These are phyloP conservation scores for Hofmannophila pseudospretella DNA, from an alignment of 2,888 invertebrate genomes.

Conservation along the genomic window DNA sequence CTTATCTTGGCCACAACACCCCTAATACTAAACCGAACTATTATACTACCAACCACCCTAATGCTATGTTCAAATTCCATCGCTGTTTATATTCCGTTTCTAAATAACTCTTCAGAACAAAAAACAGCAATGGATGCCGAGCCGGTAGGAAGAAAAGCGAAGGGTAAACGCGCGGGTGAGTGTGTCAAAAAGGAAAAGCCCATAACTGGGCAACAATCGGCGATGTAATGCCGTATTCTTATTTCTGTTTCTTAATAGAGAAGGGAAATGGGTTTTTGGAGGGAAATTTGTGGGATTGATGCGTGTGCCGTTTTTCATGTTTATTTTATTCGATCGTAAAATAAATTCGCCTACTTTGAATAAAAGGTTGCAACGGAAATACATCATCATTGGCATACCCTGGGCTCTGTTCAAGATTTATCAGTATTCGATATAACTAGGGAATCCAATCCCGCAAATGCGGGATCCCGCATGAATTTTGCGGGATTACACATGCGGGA, in stretches of 20 bases:
- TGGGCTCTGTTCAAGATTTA: no score
- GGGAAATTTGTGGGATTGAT: conserved; percentile 19
- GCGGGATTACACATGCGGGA: no score
- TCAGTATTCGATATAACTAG: no score
- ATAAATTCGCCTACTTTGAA: no score
- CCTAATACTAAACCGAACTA: conserved; percentile 6
- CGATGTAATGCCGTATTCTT: conserved; percentile 38
- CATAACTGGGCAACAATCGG: conserved; percentile 37
- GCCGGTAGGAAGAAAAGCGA: conserved; percentile 11
- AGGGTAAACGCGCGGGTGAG: conserved; percentile 13
- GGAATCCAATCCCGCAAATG: no score
- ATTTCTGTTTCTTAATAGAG: conserved; percentile 48
- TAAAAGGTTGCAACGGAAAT: no score
- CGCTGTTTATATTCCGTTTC: conserved; percentile 9
- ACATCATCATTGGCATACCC: no score
- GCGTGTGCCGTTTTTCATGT: not conserved
- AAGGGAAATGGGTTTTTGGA: conserved; percentile 33
- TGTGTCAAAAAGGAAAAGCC: conserved; percentile 26
- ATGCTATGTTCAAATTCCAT: conserved; percentile 16
- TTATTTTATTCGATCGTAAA: conserved; percentile 1
- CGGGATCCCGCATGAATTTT: no score
- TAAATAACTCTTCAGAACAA: not conserved
- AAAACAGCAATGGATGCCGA: conserved; percentile 1
- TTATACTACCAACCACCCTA: not conserved
- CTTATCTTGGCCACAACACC: conserved; percentile 47